These are phyloP conservation scores for Zaprionus nigranus DNA, from an alignment of 1,140 invertebrate species.

Conservation along the genomic window DNA sequence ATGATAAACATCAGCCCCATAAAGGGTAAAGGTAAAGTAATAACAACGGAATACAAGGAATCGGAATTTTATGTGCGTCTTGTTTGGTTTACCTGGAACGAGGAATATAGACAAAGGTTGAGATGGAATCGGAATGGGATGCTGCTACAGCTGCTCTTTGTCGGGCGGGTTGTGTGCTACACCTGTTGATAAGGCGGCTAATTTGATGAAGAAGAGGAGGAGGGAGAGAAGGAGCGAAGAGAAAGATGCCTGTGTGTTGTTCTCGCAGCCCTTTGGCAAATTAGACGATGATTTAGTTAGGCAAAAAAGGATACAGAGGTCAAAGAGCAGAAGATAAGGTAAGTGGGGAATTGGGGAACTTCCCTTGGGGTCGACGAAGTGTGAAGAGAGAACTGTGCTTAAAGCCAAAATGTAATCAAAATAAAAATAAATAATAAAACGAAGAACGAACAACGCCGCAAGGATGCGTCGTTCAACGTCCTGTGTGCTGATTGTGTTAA, in stretches of 20 bases:
- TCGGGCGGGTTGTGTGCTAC: slow-evolving; percentile 37
- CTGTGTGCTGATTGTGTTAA: slow-evolving; percentile 65
- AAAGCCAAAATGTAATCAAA: slow-evolving; percentile 68
- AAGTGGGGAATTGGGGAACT: background rate
- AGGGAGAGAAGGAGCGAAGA: background rate
- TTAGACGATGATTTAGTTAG: slow-evolving; percentile 62
- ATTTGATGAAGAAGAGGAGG: slow-evolving; percentile 40
- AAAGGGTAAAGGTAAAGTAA: slow-evolving; percentile 54
- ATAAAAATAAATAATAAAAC: slow-evolving; percentile 76
- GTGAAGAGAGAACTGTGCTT: slow-evolving; percentile 60
- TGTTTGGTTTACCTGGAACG: slow-evolving; percentile 33
- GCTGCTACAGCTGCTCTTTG: slow-evolving; percentile 55
- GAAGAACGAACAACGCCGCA: slow-evolving; percentile 29
- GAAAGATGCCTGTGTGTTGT: slow-evolving; percentile 27
- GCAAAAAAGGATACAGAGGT: slow-evolving; percentile 22
- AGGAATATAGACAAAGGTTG: slow-evolving; percentile 40
- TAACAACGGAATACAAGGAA: slow-evolving; percentile 46
- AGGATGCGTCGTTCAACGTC: slow-evolving; percentile 25
- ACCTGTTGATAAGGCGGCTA: slow-evolving; percentile 76
- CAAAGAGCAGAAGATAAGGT: background rate
- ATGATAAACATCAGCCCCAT: slow-evolving; percentile 62
- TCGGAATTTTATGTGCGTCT: slow-evolving; percentile 37
- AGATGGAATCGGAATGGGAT: background rate
- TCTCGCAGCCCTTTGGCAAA: slow-evolving; percentile 30
- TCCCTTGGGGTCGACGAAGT: slow-evolving; percentile 56